Percentiles rank a stretch among this genome's conserved stretches.
These are phyloP conservation scores for Oncorhynchus nerka DNA, from an alignment of 2,113 vertebrate genomes.

Conservation along the genomic window DNA sequence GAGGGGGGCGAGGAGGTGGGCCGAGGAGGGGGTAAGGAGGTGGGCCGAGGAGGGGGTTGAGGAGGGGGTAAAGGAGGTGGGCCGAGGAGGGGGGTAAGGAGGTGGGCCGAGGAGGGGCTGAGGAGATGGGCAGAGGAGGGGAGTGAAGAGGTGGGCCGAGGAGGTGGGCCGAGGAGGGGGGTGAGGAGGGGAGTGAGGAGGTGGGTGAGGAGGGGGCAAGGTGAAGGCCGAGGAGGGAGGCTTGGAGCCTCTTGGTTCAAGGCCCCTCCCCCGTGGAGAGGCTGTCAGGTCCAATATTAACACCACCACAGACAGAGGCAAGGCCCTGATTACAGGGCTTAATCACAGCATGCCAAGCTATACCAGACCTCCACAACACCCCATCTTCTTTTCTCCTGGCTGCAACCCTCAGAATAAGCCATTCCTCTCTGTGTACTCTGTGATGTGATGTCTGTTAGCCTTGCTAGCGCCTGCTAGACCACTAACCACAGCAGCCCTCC, in stretches of 20 bases:
- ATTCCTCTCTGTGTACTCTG: slow-evolving; percentile 5
- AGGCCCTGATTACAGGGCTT: slow-evolving; percentile 55
- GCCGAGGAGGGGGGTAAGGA: background rate
- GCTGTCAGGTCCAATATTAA: slow-evolving; percentile 67
- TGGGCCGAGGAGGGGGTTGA: too few species aligned
- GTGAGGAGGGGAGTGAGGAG: background rate
- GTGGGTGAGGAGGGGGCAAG: background rate
- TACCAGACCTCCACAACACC: too few species aligned
- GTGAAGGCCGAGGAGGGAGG: background rate
- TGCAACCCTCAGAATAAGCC: background rate
- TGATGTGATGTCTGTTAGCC: slow-evolving; percentile 14
- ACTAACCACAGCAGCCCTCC: slow-evolving; percentile 1
- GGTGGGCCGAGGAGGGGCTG: background rate
- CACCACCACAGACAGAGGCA: slow-evolving; percentile 54
- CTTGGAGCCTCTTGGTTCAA: slow-evolving; percentile 63
- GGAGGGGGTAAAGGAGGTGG: too few species aligned
- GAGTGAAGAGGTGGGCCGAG: accelerated
- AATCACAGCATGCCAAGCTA: too few species aligned
- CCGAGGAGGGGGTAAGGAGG: too few species aligned
- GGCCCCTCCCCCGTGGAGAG: slow-evolving; percentile 44
- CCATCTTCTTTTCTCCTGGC: background rate
- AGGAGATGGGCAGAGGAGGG: too few species aligned
- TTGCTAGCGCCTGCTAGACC: background rate
- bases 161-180: background rate
- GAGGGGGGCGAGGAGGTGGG: too few species aligned